Percentiles rank a stretch among this genome's conserved stretches.
These are phyloP conservation scores for Hetaerina titia DNA, from an alignment of 2,888 invertebrate species.

Conservation along the genomic window DNA sequence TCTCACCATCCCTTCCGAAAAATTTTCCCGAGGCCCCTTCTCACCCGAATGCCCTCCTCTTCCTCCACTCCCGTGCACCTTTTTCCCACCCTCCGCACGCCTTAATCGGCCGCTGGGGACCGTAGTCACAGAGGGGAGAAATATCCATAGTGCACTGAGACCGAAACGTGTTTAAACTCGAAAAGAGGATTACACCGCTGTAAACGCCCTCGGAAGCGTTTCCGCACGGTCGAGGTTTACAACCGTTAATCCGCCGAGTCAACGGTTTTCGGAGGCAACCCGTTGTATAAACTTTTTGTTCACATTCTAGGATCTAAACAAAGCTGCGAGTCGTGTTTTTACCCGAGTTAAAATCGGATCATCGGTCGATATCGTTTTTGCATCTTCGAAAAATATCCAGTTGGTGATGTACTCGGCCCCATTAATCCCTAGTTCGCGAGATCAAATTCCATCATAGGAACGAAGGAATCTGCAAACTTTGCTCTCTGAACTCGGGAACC, in stretches of 20 bases:
- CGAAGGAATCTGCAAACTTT: background rate
- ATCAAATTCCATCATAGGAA: background rate
- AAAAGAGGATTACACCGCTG: conserved; percentile 58
- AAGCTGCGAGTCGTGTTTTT: background rate
- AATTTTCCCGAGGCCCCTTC: background rate
- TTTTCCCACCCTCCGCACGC: background rate
- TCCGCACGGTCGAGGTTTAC: conserved; percentile 40
- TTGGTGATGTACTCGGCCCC: background rate
- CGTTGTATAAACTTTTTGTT: background rate
- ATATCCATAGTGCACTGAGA: conserved; percentile 54
- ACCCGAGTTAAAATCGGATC: background rate
- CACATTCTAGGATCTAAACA: background rate
- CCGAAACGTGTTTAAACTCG: conserved; percentile 56
- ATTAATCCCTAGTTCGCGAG: background rate
- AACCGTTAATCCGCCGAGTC: conserved; percentile 54
- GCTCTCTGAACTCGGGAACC: background rate
- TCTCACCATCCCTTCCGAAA: background rate
- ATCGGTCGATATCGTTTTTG: background rate
- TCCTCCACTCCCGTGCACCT: background rate
- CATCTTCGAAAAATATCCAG: background rate
- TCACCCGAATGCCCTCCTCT: background rate
- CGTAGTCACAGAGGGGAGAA: background rate
- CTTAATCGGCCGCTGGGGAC: conserved; percentile 20
- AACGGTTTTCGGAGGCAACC: conserved; percentile 21
- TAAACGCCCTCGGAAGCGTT: conserved; percentile 36